These are phyloP conservation scores for Emydoidea blandingii DNA, from an alignment of 2,797 vertebrate genomes.

Conservation along the genomic window DNA sequence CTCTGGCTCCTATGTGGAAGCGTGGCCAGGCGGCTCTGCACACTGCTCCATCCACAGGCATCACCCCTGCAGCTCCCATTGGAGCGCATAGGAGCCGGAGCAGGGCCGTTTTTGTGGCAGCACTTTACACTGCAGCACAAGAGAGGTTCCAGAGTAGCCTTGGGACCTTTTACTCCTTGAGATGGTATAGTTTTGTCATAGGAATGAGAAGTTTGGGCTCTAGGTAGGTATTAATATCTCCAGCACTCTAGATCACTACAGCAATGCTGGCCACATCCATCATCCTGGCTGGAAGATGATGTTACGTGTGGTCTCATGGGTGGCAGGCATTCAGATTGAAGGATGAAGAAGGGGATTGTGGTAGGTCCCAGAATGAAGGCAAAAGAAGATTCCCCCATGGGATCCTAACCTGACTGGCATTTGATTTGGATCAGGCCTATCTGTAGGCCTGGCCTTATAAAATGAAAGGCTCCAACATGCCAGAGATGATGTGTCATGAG, in stretches of 20 bases:
- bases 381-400: neutral
- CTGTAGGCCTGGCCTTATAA: neutral
- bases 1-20: too few relatives aligned
- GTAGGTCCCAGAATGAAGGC: neutral
- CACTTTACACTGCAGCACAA: neutral
- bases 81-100: too few relatives aligned
- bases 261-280: neutral
- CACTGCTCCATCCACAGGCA: too few relatives aligned
- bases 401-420: neutral
- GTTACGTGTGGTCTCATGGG: neutral
- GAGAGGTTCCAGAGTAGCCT: neutral
- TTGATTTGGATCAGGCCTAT: neutral
- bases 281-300: neutral
- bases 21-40: too few relatives aligned
- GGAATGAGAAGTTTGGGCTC: neutral
- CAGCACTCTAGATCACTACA: too few relatives aligned
- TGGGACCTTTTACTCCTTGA: neutral
- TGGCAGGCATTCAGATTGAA: neutral
- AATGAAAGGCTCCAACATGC: neutral
- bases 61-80: too few relatives aligned
- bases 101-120: neutral
- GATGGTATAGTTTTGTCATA: neutral
- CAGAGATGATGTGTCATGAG: neutral
- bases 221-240: neutral
- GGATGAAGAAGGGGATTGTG: rapidly evolving